Conservation (phyloP, 1,140 invertebrate genomes). For the Melipona quadrifasciata region DNA sequence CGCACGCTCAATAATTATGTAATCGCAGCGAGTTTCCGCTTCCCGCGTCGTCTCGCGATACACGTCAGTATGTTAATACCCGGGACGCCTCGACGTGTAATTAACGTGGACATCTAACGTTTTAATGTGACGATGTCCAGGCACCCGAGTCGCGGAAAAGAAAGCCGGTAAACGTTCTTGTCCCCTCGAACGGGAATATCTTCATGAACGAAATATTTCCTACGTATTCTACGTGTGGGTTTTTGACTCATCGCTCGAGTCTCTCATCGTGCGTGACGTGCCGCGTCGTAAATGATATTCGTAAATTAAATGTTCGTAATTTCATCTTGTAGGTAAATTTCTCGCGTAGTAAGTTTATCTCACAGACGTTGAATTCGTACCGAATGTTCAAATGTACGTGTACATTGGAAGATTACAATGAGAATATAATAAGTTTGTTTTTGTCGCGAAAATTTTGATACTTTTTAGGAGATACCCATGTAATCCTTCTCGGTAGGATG, state of each 20-base stretch:
- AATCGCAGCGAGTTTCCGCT: conserved; percentile 18
- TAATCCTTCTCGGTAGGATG: no score
- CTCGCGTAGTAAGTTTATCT: background rate
- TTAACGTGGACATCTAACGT: conserved; percentile 6
- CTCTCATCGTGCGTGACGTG: background rate
- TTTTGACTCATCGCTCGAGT: background rate
- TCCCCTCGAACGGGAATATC: background rate
- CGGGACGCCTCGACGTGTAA: conserved; percentile 9
- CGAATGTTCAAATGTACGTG: background rate
- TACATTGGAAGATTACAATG: no score
- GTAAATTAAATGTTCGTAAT: conserved; percentile 20
- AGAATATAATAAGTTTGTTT: no score
- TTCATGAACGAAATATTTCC: conserved; percentile 16
- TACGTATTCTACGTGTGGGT: conserved; percentile 1
- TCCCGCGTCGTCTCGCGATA: conserved; percentile 15
- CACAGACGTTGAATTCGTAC: background rate
- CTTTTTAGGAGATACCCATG: no score
- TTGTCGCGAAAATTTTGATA: no score
- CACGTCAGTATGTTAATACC: conserved; percentile 3
- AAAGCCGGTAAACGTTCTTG: background rate
- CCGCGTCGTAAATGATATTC: conserved; percentile 33
- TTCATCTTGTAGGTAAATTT: background rate
- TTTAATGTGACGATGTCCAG: conserved; percentile 2
- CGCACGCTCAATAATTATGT: conserved; percentile 15
- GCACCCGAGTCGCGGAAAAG: background rate